Evolutionary conservation across 53 echinoderm and acorn worm species (phyloP).

Genomic region (Hippasteria phrygiana): DNA sequence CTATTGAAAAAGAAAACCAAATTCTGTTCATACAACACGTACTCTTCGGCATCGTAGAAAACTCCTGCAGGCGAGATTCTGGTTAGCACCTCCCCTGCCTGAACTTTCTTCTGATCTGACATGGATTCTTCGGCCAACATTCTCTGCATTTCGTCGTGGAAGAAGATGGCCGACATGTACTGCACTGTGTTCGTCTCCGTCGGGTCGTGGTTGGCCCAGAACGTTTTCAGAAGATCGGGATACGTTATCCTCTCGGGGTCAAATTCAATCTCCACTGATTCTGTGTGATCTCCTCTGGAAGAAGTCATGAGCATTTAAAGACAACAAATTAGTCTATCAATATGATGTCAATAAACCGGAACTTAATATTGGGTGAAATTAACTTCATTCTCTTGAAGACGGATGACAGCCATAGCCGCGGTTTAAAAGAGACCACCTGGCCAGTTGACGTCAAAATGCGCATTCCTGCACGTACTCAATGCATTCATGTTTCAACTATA

Average conservation of each 20-base stretch:
- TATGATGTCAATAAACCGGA: too few relatives aligned
- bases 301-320: neutral
- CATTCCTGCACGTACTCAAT: too few relatives aligned
- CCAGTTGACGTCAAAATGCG: too few relatives aligned
- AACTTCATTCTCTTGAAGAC: too few relatives aligned
- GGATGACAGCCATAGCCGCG: too few relatives aligned
- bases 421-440: too few relatives aligned
- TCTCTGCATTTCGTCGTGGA: slow-evolving; percentile 74
- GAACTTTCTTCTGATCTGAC: slow-evolving; percentile 47
- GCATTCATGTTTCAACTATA: too few relatives aligned
- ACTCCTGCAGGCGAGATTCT: slow-evolving; percentile 71
- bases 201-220: slow-evolving; percentile 78
- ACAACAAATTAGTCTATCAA: too few relatives aligned
- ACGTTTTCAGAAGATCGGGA: slow-evolving; percentile 62
- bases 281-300: slow-evolving; percentile 80
- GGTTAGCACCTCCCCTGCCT: slow-evolving; percentile 53
- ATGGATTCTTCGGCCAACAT: slow-evolving; percentile 61
- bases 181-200: slow-evolving; percentile 73
- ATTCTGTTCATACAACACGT: slow-evolving; percentile 8
- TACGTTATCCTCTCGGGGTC: slow-evolving; percentile 73
- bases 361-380: too few relatives aligned
- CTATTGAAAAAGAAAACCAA: too few relatives aligned
- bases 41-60: slow-evolving; percentile 90
- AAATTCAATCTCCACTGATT: slow-evolving; percentile 83
- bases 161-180: slow-evolving; percentile 89